A percentile compares a stretch with the other conserved stretches of the same genome.
Conservation (phyloP, 2,113 vertebrate genomes). For the Cairina moschata region DNA sequence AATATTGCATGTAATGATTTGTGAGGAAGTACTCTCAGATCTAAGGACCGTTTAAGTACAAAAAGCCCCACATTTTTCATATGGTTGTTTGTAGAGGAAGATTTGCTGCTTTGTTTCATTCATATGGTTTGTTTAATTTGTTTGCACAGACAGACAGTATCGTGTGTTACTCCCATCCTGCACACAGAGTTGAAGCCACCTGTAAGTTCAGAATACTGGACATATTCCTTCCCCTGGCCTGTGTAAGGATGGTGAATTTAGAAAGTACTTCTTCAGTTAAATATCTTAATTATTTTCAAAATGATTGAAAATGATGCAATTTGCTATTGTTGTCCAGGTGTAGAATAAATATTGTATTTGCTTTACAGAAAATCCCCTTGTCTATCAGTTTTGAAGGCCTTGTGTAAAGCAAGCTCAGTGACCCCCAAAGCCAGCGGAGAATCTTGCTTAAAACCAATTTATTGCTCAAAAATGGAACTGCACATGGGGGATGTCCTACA, state of each 20-base stretch:
- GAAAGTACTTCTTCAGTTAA: not conserved
- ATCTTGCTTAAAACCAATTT: not conserved
- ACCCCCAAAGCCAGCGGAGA: not conserved
- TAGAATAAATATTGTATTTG: not conserved
- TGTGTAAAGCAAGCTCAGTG: not conserved
- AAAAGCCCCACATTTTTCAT: not conserved
- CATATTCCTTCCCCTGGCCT: not conserved
- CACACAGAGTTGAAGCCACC: not conserved
- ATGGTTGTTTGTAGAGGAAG: not conserved
- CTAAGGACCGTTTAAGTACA: not conserved
- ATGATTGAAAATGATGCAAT: not conserved
- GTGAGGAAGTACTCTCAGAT: not conserved
- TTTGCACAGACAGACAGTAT: not conserved
- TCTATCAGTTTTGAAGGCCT: not conserved
- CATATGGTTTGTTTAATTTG: not conserved
- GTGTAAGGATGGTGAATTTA: not conserved
- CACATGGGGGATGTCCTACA: not conserved
- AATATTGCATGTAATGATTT: not conserved
- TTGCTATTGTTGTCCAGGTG: not conserved
- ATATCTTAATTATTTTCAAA: not conserved
- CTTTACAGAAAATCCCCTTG: not conserved
- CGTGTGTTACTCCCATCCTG: not conserved
- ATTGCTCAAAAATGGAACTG: not conserved
- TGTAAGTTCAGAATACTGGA: not conserved
- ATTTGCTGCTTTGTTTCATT: not conserved